Evolutionary conservation across 53 echinoderm and acorn worm species (phyloP).

Genomic region (Holothuria scabra): DNA sequence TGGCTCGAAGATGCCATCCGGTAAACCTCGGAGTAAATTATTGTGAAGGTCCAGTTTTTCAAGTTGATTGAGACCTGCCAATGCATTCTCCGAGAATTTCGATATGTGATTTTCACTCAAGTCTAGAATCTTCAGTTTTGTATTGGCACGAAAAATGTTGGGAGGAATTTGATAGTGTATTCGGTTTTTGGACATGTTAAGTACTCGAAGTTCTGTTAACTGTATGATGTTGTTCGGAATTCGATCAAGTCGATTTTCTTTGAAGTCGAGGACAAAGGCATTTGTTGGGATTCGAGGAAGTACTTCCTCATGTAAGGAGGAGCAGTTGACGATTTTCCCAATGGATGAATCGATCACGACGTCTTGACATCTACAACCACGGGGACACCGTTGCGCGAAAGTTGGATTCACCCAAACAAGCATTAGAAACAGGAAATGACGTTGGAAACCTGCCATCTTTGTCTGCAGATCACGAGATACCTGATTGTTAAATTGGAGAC

Average conservation of each 20-base stretch:
- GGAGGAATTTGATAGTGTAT: slow-evolving; percentile 5
- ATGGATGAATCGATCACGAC: not conserved
- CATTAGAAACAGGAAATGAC: no score
- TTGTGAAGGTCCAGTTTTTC: slow-evolving; percentile 31
- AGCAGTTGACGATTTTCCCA: slow-evolving; percentile 1
- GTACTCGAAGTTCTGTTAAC: slow-evolving; percentile 7
- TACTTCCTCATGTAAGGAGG: not conserved
- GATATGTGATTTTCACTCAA: slow-evolving; percentile 15
- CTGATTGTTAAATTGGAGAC: no score
- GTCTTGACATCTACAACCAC: not conserved
- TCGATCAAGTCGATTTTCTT: slow-evolving; percentile 16
- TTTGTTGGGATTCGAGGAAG: not conserved
- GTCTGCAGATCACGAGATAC: no score
- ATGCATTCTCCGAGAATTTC: not conserved
- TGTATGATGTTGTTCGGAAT: slow-evolving; percentile 24
- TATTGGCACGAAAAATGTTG: slow-evolving; percentile 17
- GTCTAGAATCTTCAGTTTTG: slow-evolving; percentile 6
- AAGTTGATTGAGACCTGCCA: not conserved
- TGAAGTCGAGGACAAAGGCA: slow-evolving; percentile 12
- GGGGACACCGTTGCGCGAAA: not conserved
- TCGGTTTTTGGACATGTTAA: slow-evolving; percentile 33
- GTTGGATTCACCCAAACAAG: no score
- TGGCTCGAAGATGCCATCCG: not conserved
- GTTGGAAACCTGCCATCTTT: no score
- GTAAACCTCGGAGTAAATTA: not conserved